phyloP scores from a whole-genome alignment of 2,113 vertebrate genomes.

The Anhinga rufa region DNA sequence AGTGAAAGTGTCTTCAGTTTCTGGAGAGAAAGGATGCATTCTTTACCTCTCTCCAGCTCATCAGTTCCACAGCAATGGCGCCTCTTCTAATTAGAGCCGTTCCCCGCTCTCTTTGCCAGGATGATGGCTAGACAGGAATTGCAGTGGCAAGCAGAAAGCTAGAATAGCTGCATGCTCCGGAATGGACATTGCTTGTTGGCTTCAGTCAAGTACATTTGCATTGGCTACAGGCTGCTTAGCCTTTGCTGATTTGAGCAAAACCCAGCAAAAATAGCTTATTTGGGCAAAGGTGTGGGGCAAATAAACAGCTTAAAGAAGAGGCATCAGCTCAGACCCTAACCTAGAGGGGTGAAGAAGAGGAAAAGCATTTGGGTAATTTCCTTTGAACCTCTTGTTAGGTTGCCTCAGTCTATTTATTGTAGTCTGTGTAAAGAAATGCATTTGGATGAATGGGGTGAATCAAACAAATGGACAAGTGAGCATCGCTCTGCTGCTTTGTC shows the following conservation, averaged over 20 bases:
- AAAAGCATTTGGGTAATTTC: background rate
- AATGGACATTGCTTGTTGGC: background rate
- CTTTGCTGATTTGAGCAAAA: background rate
- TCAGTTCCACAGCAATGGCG: background rate
- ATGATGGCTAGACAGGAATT: background rate
- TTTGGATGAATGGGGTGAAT: background rate
- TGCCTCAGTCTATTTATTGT: background rate
- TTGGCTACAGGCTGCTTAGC: background rate
- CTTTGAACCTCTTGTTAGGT: background rate
- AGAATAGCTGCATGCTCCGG: background rate
- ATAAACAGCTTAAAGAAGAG: background rate
- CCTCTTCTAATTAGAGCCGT: background rate
- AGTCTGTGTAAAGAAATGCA: background rate
- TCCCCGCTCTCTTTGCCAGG: slow-evolving; percentile 12
- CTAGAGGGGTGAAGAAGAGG: background rate
- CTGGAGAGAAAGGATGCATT: slow-evolving; percentile 49
- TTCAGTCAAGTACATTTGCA: background rate
- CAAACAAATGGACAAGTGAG: background rate
- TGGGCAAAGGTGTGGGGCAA: background rate
- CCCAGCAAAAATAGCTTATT: background rate
- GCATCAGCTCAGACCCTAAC: background rate
- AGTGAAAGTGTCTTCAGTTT: slow-evolving; percentile 47
- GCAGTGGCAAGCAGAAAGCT: background rate
- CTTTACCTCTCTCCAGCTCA: slow-evolving; percentile 10
- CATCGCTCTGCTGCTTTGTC: background rate